Base-by-base conservation (phyloP, 2,797 vertebrate species). In the Acropternis orthonyx region DNA sequence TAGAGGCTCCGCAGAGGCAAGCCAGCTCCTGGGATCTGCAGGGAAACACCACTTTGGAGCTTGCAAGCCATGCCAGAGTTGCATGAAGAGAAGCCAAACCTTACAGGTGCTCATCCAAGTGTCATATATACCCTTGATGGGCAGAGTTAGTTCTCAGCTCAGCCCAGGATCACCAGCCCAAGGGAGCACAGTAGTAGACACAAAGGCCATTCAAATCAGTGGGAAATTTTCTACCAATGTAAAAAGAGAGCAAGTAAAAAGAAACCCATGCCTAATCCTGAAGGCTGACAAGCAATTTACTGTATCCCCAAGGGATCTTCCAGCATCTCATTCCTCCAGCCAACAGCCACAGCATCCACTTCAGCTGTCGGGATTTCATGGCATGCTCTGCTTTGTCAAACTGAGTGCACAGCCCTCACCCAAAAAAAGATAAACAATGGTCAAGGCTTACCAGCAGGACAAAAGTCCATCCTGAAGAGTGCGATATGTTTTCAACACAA, bases 381-480 rank as follows among this genome's bases (percentile, higher is more conserved):
- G 14, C 3, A 21, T 18, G 39, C 77, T 74, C 28, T 65, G 28
- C 55, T 49, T 71, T 0, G 0, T 26, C n/a, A 36, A 43, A 67
- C 28, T 14, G 5, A 63, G 14, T 0, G 1, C 48, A n/a, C 28
- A 51, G 34, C 56, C 81, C 61, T 44, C 65, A 20, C 26, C 28
- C 52, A 19, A 66, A 79, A 75, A 43, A 66, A 87, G 58, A 24
- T 43, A 76, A 52, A 73, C 72, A 48, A 16, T 0, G 1, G 14
- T 27, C 56, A 71, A 71, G 41, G 82, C 97, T 97, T 96, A 97
- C 97, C 96, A 58, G 86, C 68, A 48, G 92, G 48, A 80, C 71
- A 74, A 26, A 94, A 81, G 10, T 97, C 97, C 97, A 97, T 97
- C 84, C 49, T 76, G 89, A 93, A 76, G 80, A 49, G 22, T 2